Conservation (phyloP, 2,888 invertebrate species). For the Trachelus stipa region DNA sequence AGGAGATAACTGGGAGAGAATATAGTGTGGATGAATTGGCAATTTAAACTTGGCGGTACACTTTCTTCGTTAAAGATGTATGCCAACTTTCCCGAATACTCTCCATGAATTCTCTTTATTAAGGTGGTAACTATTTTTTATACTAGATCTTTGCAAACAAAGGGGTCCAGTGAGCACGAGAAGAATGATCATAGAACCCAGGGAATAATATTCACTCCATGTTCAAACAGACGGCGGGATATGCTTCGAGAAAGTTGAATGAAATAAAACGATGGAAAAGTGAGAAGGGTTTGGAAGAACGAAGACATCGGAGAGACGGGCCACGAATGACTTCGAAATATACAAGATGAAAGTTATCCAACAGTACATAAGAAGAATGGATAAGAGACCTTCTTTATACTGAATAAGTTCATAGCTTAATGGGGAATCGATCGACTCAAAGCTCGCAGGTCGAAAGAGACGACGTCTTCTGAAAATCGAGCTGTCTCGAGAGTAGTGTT, state of each 20-base stretch:
- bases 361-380: neutral
- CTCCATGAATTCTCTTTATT: constrained; percentile 14
- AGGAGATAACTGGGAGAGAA: neutral
- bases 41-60: neutral
- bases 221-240: constrained; percentile 35
- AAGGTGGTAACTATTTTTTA: constrained; percentile 20
- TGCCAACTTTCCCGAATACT: neutral
- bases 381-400: neutral
- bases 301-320: neutral
- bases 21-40: neutral
- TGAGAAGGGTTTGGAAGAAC: neutral
- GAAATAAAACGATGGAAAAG: neutral
- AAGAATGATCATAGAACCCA: constrained; percentile 23
- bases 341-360: neutral
- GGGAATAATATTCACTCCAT: constrained; percentile 44
- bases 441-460: neutral
- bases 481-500: neutral
- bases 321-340: neutral
- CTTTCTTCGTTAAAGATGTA: neutral
- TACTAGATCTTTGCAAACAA: constrained; percentile 15
- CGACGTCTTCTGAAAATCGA: neutral
- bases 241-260: neutral
- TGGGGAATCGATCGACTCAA: neutral
- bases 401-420: neutral
- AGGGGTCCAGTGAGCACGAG: constrained; percentile 1